Percentiles rank a stretch among this genome's conserved stretches.
Conservation (phyloP, 2,113 vertebrate genomes). For the Tiliqua scincoides region DNA sequence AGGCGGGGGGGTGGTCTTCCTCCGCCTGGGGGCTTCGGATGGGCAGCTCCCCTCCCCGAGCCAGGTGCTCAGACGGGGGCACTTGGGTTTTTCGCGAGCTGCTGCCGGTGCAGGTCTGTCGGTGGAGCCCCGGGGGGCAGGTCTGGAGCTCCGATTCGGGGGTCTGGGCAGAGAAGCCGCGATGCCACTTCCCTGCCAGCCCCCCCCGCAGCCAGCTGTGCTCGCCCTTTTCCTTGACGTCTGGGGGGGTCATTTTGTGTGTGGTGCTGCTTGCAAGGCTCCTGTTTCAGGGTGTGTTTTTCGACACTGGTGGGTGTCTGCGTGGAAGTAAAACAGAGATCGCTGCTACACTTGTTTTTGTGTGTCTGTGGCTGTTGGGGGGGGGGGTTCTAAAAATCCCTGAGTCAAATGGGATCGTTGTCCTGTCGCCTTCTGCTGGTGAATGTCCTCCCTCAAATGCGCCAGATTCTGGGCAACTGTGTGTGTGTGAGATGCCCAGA, state of each 20-base stretch:
- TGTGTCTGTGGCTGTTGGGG: background rate
- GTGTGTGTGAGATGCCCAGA: background rate
- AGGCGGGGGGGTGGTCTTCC: background rate
- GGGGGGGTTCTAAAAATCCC: background rate
- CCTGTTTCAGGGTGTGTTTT: no score
- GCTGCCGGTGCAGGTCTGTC: no score
- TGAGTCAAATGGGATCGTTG: background rate
- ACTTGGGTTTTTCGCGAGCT: no score
- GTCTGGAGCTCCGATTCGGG: background rate
- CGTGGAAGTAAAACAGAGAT: background rate
- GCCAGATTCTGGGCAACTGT: background rate
- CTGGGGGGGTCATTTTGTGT: background rate
- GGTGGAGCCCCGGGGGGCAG: no score
- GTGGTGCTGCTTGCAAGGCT: background rate
- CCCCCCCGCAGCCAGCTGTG: background rate
- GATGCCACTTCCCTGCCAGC: background rate
- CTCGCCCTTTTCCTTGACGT: no score
- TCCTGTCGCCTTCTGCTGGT: background rate
- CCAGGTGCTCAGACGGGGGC: no score
- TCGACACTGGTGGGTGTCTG: background rate
- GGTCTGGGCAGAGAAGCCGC: background rate
- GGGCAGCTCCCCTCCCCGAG: no score
- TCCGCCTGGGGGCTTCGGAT: no score
- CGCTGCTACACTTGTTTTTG: background rate
- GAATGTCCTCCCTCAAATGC: background rate